Base-by-base conservation (phyloP, 2,797 vertebrate species). In the Enteromius paludinosus region DNA sequence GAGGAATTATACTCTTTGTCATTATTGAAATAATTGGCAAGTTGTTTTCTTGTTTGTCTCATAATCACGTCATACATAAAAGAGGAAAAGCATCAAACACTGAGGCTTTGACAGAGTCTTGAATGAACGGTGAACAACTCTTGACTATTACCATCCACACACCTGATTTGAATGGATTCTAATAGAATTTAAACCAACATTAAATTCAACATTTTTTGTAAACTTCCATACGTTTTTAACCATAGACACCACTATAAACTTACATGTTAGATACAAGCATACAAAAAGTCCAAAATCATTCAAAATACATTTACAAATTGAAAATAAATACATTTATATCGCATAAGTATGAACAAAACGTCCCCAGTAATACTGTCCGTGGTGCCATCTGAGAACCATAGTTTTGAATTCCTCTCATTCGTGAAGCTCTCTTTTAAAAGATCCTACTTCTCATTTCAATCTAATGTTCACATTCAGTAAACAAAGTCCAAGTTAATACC, bases 21-120 rank as follows among this genome's bases (percentile, higher is more conserved):
- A 85, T 91, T 90, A 88, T 87, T 74, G 89, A 88, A 93, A 86
- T 93, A 81, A 85, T 80, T 86, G 85, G 87, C 87, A 87, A 84
- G 80, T 84, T 47, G 74, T 84, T 83, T 74, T 86, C 43, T 84
- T 81, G 75, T 83, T 78, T 78, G 72, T 74, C 72, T 54, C 69
- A 78, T 41, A 77, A 87, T 74, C 74, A 87, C 77, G 18, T 84
- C 81, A 49, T 88, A 88, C 81, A 83, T 66, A 81, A 83, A 80
- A 83, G 54, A 86, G 56, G 56, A 84, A 83, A 85, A 86, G 59
- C 75, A 82, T 85, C 64, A 85, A 83, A 87, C 79, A 88, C 85
- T 83, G 84, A 85, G 79, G 81, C 84, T 75, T 70, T 81, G 78
- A 86, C 81, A 78, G 52, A 78, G 83, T 72, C 49, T 81, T 18